Conservation (phyloP, 1,140 invertebrate genomes). For the Lamellibrachia luymesi region DNA sequence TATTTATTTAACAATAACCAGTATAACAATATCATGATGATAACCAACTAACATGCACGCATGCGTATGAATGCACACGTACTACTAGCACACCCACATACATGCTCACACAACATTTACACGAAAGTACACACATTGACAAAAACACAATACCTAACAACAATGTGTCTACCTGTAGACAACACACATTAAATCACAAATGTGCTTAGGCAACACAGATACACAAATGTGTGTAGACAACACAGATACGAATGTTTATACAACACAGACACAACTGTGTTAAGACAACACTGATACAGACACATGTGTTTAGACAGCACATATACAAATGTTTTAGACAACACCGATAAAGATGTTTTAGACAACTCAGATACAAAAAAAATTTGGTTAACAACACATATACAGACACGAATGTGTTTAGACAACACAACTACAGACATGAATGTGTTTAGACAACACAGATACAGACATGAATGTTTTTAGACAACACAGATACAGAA, state of each 20-base stretch:
- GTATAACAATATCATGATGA: neutral
- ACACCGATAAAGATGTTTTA: neutral
- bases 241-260: neutral
- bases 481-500: neutral
- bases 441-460: neutral
- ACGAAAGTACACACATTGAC: neutral
- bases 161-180: too few species aligned
- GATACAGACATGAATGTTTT: neutral
- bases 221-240: neutral
- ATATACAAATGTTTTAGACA: neutral
- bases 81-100: neutral
- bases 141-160: neutral
- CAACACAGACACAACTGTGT: neutral
- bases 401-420: neutral
- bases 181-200: neutral
- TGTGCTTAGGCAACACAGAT: neutral
- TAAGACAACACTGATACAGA: too few species aligned
- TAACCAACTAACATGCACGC: neutral
- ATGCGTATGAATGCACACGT: neutral
- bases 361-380: neutral
- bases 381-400: neutral
- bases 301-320: too few species aligned
- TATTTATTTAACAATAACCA: neutral
- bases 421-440: neutral
- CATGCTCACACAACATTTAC: neutral